Evolutionary conservation across 2,888 invertebrate genomes (phyloP), one percentile per base, ranked within the genome.

Genomic region (Drosophila mettleri): DNA sequence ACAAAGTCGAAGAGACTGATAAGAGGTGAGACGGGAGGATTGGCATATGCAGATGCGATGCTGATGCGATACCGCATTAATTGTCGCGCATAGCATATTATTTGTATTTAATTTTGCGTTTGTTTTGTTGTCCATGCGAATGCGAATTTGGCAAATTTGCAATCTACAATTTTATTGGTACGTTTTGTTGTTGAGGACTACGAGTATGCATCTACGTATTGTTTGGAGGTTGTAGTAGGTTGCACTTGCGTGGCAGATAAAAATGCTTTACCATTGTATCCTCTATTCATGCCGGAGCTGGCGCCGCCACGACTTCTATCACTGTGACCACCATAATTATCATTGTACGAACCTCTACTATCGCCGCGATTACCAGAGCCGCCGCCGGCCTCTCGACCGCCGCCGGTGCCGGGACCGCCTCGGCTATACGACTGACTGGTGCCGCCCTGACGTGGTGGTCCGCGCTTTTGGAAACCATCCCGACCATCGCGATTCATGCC

Each of bases 231-330:
- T 62, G 67, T 34, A 33, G 58, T 65, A 61, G 67, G 53, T 69
- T 72, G 72, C 41, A 59, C 64, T 84, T 86, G 78, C 58, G 69
- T 67, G 78, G 83, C 81, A 66, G 77, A 80, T 83, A 80, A 83
- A 82, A 82, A 82, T 83, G 84, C 66, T 83, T 83, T 93, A 90
- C 93, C 93, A 80, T 93, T 93, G 77, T 92, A 93, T 80, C 93
- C 93, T 86, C 93, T 93, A 74, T 93, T 93, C 78, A 94, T 93
- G 85, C 93, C 93, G 74, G 93, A 87, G 83, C 85, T 84, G 85
- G 90, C 89, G 89, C 89, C 90, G 88, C 91, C 91, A 76, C 93
- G 92, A 91, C 93, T 93, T 89, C 92, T 92, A 89, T 92, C 92
- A 90, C 88, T 92, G 83, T 92, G 86, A 63, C 89, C 91, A 78